These are phyloP conservation scores for Cydia pomonella DNA, from an alignment of 1,140 invertebrate species.

Conservation along the genomic window DNA sequence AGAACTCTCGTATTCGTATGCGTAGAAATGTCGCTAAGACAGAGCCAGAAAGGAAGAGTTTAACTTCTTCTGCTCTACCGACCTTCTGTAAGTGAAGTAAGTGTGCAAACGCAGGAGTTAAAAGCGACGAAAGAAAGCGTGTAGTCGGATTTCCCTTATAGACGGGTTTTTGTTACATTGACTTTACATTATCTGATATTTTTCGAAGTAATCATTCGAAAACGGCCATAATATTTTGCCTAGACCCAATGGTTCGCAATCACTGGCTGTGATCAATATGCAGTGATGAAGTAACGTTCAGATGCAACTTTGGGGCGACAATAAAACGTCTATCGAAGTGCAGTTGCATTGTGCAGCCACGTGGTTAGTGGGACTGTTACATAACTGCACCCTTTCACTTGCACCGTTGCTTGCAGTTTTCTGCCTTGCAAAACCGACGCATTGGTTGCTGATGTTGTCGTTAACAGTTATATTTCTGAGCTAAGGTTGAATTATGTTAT, in stretches of 20 bases:
- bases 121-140: too few relatives aligned
- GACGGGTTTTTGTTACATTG: too few relatives aligned
- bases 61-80: too few relatives aligned
- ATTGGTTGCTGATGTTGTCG: background rate
- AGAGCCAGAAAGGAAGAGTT: too few relatives aligned
- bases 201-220: background rate
- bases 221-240: background rate
- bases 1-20: too few relatives aligned
- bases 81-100: too few relatives aligned
- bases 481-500: too few relatives aligned
- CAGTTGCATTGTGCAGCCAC: constrained; percentile 41
- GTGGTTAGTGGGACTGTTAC: constrained; percentile 55
- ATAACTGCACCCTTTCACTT: constrained; percentile 63
- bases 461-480: constrained; percentile 10
- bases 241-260: background rate
- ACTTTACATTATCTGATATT: too few relatives aligned
- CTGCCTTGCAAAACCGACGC: constrained; percentile 44
- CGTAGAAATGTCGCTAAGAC: too few relatives aligned
- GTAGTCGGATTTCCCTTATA: too few relatives aligned
- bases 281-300: background rate
- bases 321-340: background rate
- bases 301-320: background rate
- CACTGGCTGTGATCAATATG: background rate
- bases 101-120: too few relatives aligned
- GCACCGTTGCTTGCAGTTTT: constrained; percentile 53